A percentile compares a stretch with the other conserved stretches of the same genome.
These are phyloP conservation scores for Drosophila athabasca DNA, from an alignment of 1,140 invertebrate genomes.

Conservation along the genomic window DNA sequence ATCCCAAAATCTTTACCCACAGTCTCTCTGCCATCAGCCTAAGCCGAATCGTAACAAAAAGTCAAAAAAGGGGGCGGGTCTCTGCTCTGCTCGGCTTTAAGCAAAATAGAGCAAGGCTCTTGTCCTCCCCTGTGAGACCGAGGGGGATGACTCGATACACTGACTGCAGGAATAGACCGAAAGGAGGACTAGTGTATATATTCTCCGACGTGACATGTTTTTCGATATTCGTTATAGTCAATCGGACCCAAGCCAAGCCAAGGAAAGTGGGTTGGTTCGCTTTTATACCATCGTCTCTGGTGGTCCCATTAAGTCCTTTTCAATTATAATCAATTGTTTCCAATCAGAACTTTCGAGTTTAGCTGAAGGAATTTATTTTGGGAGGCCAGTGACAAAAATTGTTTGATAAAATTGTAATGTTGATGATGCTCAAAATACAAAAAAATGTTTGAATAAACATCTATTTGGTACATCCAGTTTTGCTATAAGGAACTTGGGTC, in stretches of 20 bases:
- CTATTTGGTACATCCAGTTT: too few species aligned
- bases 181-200: slow-evolving; percentile 58
- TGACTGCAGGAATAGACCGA: slow-evolving; percentile 1
- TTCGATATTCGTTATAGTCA: slow-evolving; percentile 59
- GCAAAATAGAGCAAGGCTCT: slow-evolving; percentile 68
- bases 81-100: slow-evolving; percentile 33
- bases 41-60: slow-evolving; percentile 62
- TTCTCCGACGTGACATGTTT: slow-evolving; percentile 69
- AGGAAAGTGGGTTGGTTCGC: slow-evolving; percentile 5
- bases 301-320: slow-evolving; percentile 64
- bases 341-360: slow-evolving; percentile 51
- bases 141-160: slow-evolving; percentile 34
- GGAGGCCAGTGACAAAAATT: slow-evolving; percentile 9
- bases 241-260: slow-evolving; percentile 36
- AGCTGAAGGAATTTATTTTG: slow-evolving; percentile 1
- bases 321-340: slow-evolving; percentile 76
- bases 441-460: too few species aligned
- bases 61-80: slow-evolving; percentile 48
- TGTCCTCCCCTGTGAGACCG: slow-evolving; percentile 31
- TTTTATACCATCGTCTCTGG: slow-evolving; percentile 38
- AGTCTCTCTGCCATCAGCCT: slow-evolving; percentile 22
- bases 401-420: too few species aligned
- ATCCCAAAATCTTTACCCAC: slow-evolving; percentile 22
- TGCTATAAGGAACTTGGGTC: too few species aligned
- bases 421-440: too few species aligned